phyloP scores from a whole-genome alignment of 2,888 invertebrate genomes.

The Polylopha cassiicola region DNA sequence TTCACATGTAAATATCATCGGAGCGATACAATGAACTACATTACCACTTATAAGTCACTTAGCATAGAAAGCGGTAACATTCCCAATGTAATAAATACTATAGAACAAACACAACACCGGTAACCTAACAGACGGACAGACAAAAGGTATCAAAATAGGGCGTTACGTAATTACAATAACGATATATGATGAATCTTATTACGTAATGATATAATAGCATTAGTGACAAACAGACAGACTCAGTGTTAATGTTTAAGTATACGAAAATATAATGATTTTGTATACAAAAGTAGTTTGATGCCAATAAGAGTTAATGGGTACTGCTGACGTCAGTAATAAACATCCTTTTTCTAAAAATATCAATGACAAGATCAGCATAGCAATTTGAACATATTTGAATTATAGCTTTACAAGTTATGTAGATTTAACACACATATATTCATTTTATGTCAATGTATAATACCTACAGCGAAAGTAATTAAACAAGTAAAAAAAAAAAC shows the following conservation, averaged over 20 bases:
- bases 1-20: conserved; percentile 45
- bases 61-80: conserved; percentile 55
- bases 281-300: conserved; percentile 43
- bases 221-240: conserved; percentile 28
- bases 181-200: conserved; percentile 47
- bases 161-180: conserved; percentile 59
- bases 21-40: conserved; percentile 26
- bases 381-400: too few species aligned
- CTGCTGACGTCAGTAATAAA: conserved; percentile 37
- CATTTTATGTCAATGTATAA: too few species aligned
- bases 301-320: conserved; percentile 31
- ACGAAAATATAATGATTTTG: conserved; percentile 48
- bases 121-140: conserved; percentile 42
- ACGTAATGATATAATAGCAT: conserved; percentile 45
- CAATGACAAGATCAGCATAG: too few species aligned
- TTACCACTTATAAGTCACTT: conserved; percentile 45
- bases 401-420: too few species aligned
- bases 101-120: conserved; percentile 50
- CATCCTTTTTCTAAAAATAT: conserved; percentile 8
- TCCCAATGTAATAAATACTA: conserved; percentile 48
- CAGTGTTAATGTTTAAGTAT: conserved; percentile 31
- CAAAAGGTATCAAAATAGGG: conserved; percentile 61
- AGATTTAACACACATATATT: too few species aligned
- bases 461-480: too few species aligned
- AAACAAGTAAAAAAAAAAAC: too few species aligned